Base-by-base conservation (phyloP, 1,140 invertebrate genomes). In the Bradynema listronoti region DNA sequence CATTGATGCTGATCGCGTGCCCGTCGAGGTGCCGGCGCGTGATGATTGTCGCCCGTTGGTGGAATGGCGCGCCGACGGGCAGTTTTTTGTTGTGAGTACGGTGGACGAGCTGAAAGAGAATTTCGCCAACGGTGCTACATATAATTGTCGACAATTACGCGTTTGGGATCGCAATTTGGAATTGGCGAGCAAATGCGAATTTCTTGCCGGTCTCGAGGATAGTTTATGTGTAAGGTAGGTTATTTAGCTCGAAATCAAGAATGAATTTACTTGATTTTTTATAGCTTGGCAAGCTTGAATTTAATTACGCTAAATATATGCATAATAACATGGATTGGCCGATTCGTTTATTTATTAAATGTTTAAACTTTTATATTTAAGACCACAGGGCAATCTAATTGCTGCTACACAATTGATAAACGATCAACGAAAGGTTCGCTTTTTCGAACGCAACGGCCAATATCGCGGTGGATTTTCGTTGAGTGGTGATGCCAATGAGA, bases 361-460 rank as follows among this genome's bases (percentile, higher is more conserved):
- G 9, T 39, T 39, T 11, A 39, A 39, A 39, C 11, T 11, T 39
- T 39, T 11, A 39, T 11, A 11, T 69, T 69, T 42, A 55, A 80
- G 85, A 69, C 88, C 88, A 2, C 84, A 83, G 58, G 88, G 88
- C 41, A 86, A 85, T 67, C 79, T 90, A 45, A 87, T 92, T 54
- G 85, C 87, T 0, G 81, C 85, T 9, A 84, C 85, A 1, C 86
- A 88, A 68, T 80, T 80, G 61, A 70, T 84, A 0, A 73, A 81
- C 7, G 29, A 42, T 11, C 51, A 49, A 73, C 68, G 58, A 11
- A 58, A 49, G 85, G 87, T 72, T 81, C 86, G n/a, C 7, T 86
- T 92, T 63, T 90, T 91, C 81, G 91, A 94, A 72, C 91, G 89
- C 75, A 94, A 94, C 84, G 91, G 91, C 4, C 79, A 93, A 11